Evolutionary conservation across 2,888 invertebrate genomes (phyloP).

Genomic region (Zygothrica quintamaculata): DNA sequence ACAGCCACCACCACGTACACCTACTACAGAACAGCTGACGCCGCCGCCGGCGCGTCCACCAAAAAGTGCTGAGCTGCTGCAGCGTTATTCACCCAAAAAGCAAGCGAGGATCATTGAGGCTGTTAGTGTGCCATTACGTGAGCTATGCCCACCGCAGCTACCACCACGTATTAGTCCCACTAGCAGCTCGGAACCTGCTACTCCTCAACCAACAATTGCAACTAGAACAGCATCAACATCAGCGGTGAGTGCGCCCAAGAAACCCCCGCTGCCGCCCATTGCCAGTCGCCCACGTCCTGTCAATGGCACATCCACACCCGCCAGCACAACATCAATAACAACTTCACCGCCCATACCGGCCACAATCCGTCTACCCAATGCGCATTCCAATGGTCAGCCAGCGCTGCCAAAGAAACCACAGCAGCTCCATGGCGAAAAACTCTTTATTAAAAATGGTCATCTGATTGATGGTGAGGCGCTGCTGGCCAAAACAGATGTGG

Average conservation of each 20-base stretch:
- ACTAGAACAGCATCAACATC: constrained; percentile 18
- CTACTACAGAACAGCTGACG: constrained; percentile 87
- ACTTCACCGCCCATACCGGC: constrained; percentile 71
- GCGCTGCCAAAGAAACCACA: constrained; percentile 66
- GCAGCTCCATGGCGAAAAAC: constrained; percentile 70
- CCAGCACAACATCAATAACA: constrained; percentile 37
- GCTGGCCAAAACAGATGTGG: constrained; percentile 89
- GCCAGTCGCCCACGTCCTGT: constrained; percentile 85
- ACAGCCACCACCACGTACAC: constrained; percentile 87
- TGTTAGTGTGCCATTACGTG: constrained; percentile 42
- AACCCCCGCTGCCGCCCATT: constrained; percentile 90
- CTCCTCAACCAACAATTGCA: constrained; percentile 31
- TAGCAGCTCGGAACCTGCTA: constrained; percentile 47
- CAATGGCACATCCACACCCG: constrained; percentile 66
- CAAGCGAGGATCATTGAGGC: constrained; percentile 56
- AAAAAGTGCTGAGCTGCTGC: constrained; percentile 86
- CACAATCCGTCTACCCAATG: constrained; percentile 64
- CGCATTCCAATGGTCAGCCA: constrained; percentile 79
- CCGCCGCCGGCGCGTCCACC: constrained; percentile 89
- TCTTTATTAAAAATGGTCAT: constrained; percentile 86
- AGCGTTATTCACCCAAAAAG: constrained; percentile 82
- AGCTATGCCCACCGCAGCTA: constrained; percentile 75
- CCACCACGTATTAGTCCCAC: constrained; percentile 78
- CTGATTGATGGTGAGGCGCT: constrained; percentile 87
- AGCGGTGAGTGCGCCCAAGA: constrained; percentile 86